phyloP scores from a whole-genome alignment of 2,888 invertebrate species.

The Drosophila peninsularis region DNA sequence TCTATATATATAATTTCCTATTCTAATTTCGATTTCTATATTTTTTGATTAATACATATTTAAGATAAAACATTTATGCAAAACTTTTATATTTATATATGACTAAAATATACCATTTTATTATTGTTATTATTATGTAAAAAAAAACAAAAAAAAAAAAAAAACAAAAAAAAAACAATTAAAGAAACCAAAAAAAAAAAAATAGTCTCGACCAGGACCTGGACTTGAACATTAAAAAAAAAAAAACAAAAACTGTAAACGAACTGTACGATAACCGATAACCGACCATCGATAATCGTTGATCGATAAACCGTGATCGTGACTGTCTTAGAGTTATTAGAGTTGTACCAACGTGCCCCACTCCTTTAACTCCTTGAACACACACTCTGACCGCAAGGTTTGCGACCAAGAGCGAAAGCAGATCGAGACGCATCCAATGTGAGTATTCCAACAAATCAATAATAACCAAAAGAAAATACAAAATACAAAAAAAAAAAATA shows the following conservation, averaged over 20 bases:
- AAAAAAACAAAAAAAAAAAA: conserved; percentile 48
- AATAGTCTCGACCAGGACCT: conserved; percentile 49
- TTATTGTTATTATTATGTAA: conserved; percentile 82
- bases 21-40: conserved; percentile 29
- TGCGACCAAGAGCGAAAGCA: conserved; percentile 71
- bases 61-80: conserved; percentile 54
- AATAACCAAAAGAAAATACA: conserved; percentile 34
- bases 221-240: conserved; percentile 28
- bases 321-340: conserved; percentile 64
- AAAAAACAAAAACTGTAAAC: conserved; percentile 18
- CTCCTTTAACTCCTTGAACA: conserved; percentile 67
- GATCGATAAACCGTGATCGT: conserved; percentile 42
- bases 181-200: conserved; percentile 50
- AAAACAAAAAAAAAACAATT: conserved; percentile 39
- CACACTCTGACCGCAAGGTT: conserved; percentile 65
- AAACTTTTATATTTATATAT: conserved; percentile 72
- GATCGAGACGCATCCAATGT: conserved; percentile 69
- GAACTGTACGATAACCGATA: conserved; percentile 22
- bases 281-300: conserved; percentile 12
- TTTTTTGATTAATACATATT: conserved; percentile 51
- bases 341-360: conserved; percentile 66
- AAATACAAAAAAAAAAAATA: neutral
- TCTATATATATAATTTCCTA: conserved; percentile 5
- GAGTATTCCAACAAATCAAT: conserved; percentile 72
- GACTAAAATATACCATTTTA: conserved; percentile 84